These are phyloP conservation scores for Agrotis exclamationis DNA, from an alignment of 2,888 invertebrate species.

Conservation along the genomic window DNA sequence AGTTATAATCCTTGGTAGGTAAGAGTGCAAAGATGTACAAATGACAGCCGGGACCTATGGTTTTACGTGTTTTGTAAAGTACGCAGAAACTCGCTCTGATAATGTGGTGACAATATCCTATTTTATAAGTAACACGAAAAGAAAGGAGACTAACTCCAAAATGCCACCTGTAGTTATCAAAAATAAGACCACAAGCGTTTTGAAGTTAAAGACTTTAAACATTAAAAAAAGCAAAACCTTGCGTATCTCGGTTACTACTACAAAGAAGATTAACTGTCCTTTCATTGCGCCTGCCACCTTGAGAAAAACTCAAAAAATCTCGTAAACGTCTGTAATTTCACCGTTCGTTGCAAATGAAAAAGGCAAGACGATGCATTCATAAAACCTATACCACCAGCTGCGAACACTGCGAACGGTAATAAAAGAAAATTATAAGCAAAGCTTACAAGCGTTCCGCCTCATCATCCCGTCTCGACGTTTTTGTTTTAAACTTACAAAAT, in stretches of 20 bases:
- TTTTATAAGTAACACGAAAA: no score
- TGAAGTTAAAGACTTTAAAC: not conserved
- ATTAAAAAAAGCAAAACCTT: not conserved
- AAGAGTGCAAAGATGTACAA: no score
- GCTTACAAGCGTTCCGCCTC: conserved; percentile 43
- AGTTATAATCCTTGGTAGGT: no score
- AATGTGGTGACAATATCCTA: no score
- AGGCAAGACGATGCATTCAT: conserved; percentile 49
- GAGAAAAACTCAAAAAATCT: not conserved
- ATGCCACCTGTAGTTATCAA: no score
- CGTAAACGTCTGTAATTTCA: not conserved
- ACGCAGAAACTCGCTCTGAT: no score
- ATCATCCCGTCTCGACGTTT: conserved; percentile 60
- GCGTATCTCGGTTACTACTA: not conserved
- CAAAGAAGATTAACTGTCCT: not conserved
- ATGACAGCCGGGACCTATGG: no score
- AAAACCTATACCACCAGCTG: conserved; percentile 45
- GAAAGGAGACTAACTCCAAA: no score
- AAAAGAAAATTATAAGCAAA: conserved; percentile 61
- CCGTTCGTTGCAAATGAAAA: conserved; percentile 23
- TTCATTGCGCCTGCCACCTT: not conserved
- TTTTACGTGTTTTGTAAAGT: no score
- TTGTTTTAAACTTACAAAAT: conserved; percentile 72
- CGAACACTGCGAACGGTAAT: conserved; percentile 48
- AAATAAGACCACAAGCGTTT: no score